These are phyloP conservation scores for Sebastes cheni DNA, from an alignment of 2,797 vertebrate species.

Conservation along the genomic window DNA sequence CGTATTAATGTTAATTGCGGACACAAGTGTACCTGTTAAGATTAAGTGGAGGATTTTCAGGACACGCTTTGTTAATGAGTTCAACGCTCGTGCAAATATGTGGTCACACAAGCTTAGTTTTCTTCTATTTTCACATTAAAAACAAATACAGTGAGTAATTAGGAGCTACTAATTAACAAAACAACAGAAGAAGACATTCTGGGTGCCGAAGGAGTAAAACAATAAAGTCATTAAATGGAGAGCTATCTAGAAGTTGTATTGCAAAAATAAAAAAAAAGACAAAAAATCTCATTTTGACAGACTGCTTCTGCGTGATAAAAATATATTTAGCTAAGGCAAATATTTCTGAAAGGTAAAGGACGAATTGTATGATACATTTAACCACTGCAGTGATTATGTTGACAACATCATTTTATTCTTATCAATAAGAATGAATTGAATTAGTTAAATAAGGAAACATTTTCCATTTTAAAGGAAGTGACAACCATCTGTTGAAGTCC, in stretches of 20 bases:
- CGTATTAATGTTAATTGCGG: neutral
- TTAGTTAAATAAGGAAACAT: neutral
- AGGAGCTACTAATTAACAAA: neutral
- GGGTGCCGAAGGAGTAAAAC: neutral
- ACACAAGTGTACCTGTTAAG: conserved; percentile 5
- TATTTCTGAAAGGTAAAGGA: neutral
- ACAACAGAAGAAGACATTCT: neutral
- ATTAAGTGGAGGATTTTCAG: neutral
- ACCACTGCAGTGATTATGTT: neutral
- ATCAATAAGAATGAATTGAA: neutral
- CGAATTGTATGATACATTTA: neutral
- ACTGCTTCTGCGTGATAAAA: neutral
- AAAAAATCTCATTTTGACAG: neutral
- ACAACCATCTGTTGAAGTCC: conserved; percentile 27
- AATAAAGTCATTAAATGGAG: neutral
- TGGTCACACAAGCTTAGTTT: neutral
- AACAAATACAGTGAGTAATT: neutral
- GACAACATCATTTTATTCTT: neutral
- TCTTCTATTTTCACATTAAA: neutral
- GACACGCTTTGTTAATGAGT: neutral
- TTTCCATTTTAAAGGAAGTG: neutral
- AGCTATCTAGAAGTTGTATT: neutral
- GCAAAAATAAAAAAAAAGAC: neutral
- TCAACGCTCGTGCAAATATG: neutral
- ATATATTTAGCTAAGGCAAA: neutral